Percentiles rank a stretch among this genome's conserved stretches.
These are phyloP conservation scores for Ploceus nigricollis DNA, from an alignment of 2,113 vertebrate genomes.

Conservation along the genomic window DNA sequence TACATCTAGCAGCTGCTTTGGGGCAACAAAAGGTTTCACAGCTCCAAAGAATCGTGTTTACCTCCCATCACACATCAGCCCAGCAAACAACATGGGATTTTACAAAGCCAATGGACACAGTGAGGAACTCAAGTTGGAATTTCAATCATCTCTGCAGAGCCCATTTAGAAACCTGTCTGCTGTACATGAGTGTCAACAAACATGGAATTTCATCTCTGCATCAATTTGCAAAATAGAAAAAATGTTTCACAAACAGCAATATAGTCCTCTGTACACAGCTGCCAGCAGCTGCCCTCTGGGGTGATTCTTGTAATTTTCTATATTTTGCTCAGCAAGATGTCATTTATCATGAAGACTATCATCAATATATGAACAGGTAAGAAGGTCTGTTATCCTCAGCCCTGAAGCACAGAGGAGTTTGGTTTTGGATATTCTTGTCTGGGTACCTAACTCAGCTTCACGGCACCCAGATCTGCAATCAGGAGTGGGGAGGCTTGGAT, in stretches of 20 bases:
- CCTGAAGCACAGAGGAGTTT: background rate
- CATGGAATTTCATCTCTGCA: background rate
- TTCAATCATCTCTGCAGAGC: background rate
- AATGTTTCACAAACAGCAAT: background rate
- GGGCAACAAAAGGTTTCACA: background rate
- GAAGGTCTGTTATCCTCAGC: background rate
- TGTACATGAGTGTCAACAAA: background rate
- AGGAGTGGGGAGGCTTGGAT: background rate
- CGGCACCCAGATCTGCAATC: rapidly evolving
- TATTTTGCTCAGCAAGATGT: background rate
- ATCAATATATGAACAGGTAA: background rate
- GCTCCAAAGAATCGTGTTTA: background rate
- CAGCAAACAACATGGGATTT: background rate
- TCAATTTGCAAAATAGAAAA: background rate
- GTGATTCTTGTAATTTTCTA: background rate
- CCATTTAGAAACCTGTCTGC: background rate
- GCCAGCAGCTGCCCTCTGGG: background rate
- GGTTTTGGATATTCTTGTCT: background rate
- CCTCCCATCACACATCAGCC: background rate
- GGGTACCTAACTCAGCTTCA: background rate
- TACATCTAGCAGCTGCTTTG: background rate
- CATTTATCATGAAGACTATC: background rate
- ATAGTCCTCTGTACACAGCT: background rate
- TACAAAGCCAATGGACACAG: background rate
- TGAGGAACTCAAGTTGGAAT: background rate